phyloP scores from a whole-genome alignment of 2,797 vertebrate genomes.

The Apogon talboti region DNA sequence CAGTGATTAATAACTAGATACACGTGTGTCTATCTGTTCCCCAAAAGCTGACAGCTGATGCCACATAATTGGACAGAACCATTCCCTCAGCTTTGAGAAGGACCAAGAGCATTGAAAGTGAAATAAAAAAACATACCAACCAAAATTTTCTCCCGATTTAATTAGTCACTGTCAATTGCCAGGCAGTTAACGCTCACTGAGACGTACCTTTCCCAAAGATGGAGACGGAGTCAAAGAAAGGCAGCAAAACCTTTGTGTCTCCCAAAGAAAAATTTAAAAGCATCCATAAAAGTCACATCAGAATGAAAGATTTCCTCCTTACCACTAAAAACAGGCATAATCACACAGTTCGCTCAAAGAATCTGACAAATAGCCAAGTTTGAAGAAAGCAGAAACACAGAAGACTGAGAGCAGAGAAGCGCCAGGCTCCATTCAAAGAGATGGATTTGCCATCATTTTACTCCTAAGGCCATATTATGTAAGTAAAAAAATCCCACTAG shows the following conservation, averaged over 20 bases:
- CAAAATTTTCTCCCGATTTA: slow-evolving; percentile 46
- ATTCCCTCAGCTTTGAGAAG: slow-evolving; percentile 22
- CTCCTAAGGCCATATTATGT: slow-evolving; percentile 47
- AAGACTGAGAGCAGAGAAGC: slow-evolving; percentile 22
- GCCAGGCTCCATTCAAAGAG: slow-evolving; percentile 52
- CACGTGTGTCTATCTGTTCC: slow-evolving; percentile 52
- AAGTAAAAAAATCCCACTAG: slow-evolving; percentile 45
- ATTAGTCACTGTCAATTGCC: slow-evolving; percentile 28
- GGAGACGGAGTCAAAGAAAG: slow-evolving; percentile 15
- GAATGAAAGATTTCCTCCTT: slow-evolving; percentile 6
- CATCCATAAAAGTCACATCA: background rate
- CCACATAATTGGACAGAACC: slow-evolving; percentile 57
- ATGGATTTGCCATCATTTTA: slow-evolving; percentile 49
- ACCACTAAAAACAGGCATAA: background rate
- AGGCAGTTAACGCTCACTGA: slow-evolving; percentile 29
- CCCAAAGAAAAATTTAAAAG: slow-evolving; percentile 12
- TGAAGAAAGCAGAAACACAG: slow-evolving; percentile 11
- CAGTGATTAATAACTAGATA: slow-evolving; percentile 63
- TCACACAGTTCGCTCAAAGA: background rate
- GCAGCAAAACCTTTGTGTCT: background rate
- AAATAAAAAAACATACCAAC: slow-evolving; percentile 12
- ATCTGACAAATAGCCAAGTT: slow-evolving; percentile 7
- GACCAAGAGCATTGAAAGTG: slow-evolving; percentile 19
- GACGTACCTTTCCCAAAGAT: background rate
- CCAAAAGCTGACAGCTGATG: slow-evolving; percentile 50